These are phyloP conservation scores for Phalloptychus januarius DNA, from an alignment of 2,797 vertebrate species.

Conservation along the genomic window DNA sequence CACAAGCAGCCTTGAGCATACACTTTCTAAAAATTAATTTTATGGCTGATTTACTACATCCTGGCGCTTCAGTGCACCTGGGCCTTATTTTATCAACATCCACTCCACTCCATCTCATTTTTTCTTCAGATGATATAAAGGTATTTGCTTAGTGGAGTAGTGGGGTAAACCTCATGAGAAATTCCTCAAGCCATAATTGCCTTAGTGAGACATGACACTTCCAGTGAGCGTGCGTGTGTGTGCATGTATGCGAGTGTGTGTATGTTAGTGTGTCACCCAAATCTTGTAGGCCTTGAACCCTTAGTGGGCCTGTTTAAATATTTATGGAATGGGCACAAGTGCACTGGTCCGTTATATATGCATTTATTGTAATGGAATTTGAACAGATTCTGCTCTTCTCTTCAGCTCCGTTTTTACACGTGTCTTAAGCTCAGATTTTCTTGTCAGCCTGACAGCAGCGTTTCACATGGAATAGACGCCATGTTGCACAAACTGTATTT, in stretches of 20 bases:
- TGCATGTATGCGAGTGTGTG: no score
- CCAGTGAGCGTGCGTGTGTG: not conserved
- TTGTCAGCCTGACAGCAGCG: not conserved
- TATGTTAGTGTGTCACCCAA: not conserved
- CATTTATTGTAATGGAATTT: slow-evolving; percentile 2
- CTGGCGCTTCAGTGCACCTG: slow-evolving; percentile 59
- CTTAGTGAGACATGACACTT: not conserved
- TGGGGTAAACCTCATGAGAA: not conserved
- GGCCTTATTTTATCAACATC: slow-evolving; percentile 74
- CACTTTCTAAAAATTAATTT: slow-evolving; percentile 70
- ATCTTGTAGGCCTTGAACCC: not conserved
- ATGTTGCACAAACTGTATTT: not conserved
- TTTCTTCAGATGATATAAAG: not conserved
- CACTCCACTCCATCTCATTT: slow-evolving; percentile 3
- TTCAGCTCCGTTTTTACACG: not conserved
- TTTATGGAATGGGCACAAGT: slow-evolving; percentile 58
- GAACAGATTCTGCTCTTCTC: not conserved
- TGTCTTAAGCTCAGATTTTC: not conserved
- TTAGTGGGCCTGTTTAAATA: not conserved
- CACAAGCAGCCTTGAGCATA: not conserved
- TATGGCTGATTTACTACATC: slow-evolving; percentile 79
- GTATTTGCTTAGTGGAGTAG: not conserved
- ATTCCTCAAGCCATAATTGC: not conserved
- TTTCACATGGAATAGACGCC: not conserved
- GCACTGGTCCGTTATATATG: slow-evolving; percentile 4